Conservation (phyloP, 1,140 invertebrate genomes). For the Drosophila grimshawi region DNA sequence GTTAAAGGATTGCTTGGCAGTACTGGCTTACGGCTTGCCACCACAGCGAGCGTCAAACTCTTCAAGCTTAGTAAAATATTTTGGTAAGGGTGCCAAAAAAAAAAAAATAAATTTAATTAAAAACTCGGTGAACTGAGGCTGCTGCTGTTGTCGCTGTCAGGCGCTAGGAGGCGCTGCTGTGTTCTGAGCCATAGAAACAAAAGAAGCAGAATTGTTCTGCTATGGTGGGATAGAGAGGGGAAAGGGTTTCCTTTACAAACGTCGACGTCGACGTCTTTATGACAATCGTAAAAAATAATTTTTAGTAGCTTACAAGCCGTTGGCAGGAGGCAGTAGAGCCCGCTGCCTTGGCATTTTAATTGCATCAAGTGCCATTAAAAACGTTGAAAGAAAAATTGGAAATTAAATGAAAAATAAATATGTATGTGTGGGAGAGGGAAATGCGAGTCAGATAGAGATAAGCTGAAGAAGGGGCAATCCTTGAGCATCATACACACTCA, state of each 20-base stretch:
- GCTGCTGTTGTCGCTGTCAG: constrained; percentile 39
- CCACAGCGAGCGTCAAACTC: constrained; percentile 31
- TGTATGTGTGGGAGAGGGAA: constrained; percentile 25
- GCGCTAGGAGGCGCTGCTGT: constrained; percentile 49
- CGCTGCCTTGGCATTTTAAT: constrained; percentile 72
- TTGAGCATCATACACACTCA: constrained; percentile 57
- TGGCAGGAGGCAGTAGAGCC: constrained; percentile 32
- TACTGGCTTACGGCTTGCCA: constrained; percentile 18
- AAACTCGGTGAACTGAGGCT: constrained; percentile 52
- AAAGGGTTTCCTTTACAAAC: constrained; percentile 17
- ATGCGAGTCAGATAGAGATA: background rate
- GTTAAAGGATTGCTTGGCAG: constrained; percentile 58
- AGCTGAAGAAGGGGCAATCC: constrained; percentile 2
- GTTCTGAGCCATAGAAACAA: constrained; percentile 38
- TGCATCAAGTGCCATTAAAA: constrained; percentile 76
- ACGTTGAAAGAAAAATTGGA: constrained; percentile 62
- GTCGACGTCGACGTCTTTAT: constrained; percentile 68
- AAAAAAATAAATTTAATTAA: constrained; percentile 66
- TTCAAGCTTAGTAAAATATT: constrained; percentile 69
- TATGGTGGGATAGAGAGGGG: background rate
- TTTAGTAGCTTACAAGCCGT: constrained; percentile 75
- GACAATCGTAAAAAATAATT: constrained; percentile 82
- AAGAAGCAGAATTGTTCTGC: constrained; percentile 59
- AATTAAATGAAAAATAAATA: constrained; percentile 74
- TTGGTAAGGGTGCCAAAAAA: constrained; percentile 47